Base-by-base conservation (phyloP, 2,113 vertebrate species). In the Dasyurus viverrinus region DNA sequence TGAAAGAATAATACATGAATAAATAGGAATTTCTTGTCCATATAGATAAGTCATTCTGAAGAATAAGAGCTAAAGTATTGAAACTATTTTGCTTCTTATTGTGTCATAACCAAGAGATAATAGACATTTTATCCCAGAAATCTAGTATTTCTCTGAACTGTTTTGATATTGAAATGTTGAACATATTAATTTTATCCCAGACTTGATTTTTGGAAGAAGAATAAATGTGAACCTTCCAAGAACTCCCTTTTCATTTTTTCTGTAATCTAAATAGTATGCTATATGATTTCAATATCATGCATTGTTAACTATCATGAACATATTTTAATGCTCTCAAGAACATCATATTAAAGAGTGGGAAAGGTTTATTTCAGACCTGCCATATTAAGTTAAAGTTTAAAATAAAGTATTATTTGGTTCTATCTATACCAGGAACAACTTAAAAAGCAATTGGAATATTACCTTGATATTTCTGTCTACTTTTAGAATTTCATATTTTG, bases 341-440 rank as follows among this genome's bases (percentile, higher is more conserved):
- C 25, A 94, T 25, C 26, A 90, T 8, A 25, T n/a, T 90, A 4
- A 91, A 91, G 93, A 92, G 68, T 91, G 30, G 91, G 8, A 54
- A 89, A 47, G 24, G 12, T 46, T 89, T 91, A 50, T 30, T 57
- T 42, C 53, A 57, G 5, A 42, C 3, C 54, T 91, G 46, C 30
- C 30, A 53, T 54, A 2, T 12, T 60, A 92, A 89, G 47, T 91
- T 25, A 94, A 92, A 57, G 25, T 94, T 48, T 60, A 54, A 96
- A 84, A n/a, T 90, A 94, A 96, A 96, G 25, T 36, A 91, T 93
- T 54, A 53, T 16, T 76, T 91, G 68, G 68, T 53, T 46, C 4
- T 14, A 36, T 92, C 92, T 92, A 1, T 50, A 50, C 89, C 47
- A 54, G 12, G 5, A 91, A 52, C 54, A 95, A 48, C 27, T 94